These are phyloP conservation scores for Drosophila arawakana DNA, from an alignment of 1,140 invertebrate genomes.

Conservation along the genomic window DNA sequence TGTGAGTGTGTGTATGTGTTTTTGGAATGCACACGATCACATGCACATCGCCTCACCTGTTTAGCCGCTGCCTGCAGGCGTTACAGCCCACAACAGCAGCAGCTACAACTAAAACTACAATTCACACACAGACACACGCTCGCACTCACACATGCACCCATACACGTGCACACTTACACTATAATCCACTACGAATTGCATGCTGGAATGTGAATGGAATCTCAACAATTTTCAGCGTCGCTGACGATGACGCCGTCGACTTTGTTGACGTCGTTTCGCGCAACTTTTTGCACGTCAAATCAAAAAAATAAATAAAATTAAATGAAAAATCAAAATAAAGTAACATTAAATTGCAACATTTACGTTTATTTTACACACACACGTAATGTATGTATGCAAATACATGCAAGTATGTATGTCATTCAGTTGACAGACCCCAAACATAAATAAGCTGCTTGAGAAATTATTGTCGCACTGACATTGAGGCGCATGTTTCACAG, in stretches of 20 bases:
- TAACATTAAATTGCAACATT: slow-evolving; percentile 56
- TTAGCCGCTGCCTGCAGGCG: slow-evolving; percentile 67
- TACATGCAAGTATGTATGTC: slow-evolving; percentile 18
- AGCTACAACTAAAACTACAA: slow-evolving; percentile 43
- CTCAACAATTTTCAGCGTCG: slow-evolving; percentile 81
- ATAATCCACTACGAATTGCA: slow-evolving; percentile 82
- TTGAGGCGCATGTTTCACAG: slow-evolving; percentile 60
- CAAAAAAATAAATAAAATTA: slow-evolving; percentile 21
- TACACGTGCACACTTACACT: slow-evolving; percentile 7
- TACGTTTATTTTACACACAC: slow-evolving; percentile 25
- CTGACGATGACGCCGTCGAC: slow-evolving; percentile 76
- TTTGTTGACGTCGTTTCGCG: slow-evolving; percentile 37
- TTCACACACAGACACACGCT: slow-evolving; percentile 39
- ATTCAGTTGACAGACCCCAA: slow-evolving; percentile 21
- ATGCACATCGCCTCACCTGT: slow-evolving; percentile 76
- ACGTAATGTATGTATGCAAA: slow-evolving; percentile 23
- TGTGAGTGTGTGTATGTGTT: slow-evolving; percentile 50
- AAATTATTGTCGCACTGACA: slow-evolving; percentile 80
- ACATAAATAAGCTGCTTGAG: slow-evolving; percentile 66
- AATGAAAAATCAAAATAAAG: slow-evolving; percentile 15
- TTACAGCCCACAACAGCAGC: slow-evolving; percentile 52
- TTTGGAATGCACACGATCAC: slow-evolving; percentile 76
- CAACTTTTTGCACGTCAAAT: slow-evolving; percentile 49
- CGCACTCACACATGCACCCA: slow-evolving; percentile 10
- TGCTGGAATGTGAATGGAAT: slow-evolving; percentile 85